These are phyloP conservation scores for Caenorhabditis sulstoni DNA, from an alignment of 2,888 invertebrate species.

Conservation along the genomic window DNA sequence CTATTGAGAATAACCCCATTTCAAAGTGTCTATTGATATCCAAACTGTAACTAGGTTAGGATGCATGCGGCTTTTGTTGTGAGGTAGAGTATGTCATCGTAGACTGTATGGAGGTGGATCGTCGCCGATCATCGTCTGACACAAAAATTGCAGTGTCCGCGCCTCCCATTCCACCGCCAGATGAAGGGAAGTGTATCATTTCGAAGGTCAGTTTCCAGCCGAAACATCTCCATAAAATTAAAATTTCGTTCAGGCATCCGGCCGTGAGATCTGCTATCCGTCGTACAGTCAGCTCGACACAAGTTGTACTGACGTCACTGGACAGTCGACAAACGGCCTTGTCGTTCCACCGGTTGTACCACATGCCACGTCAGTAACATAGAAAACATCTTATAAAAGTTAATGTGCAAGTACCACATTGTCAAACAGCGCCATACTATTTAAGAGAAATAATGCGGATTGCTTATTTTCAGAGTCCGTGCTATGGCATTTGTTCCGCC, in stretches of 20 bases:
- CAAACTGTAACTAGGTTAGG: no score
- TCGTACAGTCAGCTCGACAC: conserved; percentile 78
- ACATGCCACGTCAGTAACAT: conserved; percentile 76
- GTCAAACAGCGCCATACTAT: no score
- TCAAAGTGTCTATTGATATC: background rate
- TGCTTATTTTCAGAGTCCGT: conserved; percentile 73
- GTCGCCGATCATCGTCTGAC: conserved; percentile 38
- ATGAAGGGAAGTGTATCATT: conserved; percentile 76
- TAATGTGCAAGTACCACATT: no score
- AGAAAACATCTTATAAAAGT: no score
- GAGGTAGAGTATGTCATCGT: conserved; percentile 45
- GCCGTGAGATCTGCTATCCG: conserved; percentile 78
- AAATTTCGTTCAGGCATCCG: conserved; percentile 59
- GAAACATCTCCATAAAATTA: no score
- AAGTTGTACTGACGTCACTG: conserved; percentile 77
- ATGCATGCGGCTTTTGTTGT: conserved; percentile 22
- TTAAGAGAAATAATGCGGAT: no score
- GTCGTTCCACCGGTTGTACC: conserved; percentile 77
- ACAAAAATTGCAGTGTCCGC: conserved; percentile 74
- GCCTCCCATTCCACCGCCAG: conserved; percentile 79
- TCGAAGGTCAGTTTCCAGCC: conserved; percentile 65
- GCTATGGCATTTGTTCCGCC: conserved; percentile 80
- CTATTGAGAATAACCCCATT: background rate
- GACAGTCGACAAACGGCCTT: conserved; percentile 66
- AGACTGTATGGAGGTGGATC: conserved; percentile 49